phyloP scores from a whole-genome alignment of 1,140 invertebrate species.

The Drosophila ercepeae region DNA sequence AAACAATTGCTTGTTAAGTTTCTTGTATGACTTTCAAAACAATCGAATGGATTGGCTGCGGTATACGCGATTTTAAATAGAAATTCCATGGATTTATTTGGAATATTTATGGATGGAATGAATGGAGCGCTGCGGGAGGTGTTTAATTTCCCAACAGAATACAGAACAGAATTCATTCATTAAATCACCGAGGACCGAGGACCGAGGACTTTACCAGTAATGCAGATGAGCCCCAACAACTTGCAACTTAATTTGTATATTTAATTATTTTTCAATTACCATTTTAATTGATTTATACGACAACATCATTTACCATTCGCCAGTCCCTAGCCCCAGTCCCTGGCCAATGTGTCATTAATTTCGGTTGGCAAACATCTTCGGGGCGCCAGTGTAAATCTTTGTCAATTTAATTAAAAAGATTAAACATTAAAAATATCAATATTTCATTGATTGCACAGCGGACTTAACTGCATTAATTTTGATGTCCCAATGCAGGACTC shows the following conservation, averaged over 20 bases:
- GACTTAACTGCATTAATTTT: slow-evolving; percentile 66
- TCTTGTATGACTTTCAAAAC: slow-evolving; percentile 14
- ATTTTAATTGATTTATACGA: slow-evolving; percentile 73
- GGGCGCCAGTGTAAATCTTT: slow-evolving; percentile 51
- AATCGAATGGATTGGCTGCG: slow-evolving; percentile 21
- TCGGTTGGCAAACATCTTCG: slow-evolving; percentile 44
- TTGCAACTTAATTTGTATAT: slow-evolving; percentile 67
- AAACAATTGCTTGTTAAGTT: slow-evolving; percentile 27
- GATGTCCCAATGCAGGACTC: slow-evolving; percentile 14
- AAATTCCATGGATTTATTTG: slow-evolving; percentile 17
- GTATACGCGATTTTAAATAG: slow-evolving; percentile 32
- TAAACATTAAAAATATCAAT: slow-evolving; percentile 79
- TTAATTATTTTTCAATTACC: slow-evolving; percentile 71
- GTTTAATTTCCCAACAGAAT: not conserved
- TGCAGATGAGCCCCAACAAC: slow-evolving; percentile 38
- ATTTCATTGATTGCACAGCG: slow-evolving; percentile 65
- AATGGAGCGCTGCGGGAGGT: slow-evolving; percentile 8
- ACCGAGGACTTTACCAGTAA: slow-evolving; percentile 22
- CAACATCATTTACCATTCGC: slow-evolving; percentile 59
- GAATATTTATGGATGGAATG: slow-evolving; percentile 27
- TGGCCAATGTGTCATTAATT: slow-evolving; percentile 38
- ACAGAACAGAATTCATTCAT: slow-evolving; percentile 23
- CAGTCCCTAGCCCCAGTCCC: slow-evolving; percentile 1
- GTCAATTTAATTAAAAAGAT: slow-evolving; percentile 79
- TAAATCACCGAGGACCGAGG: slow-evolving; percentile 35